phyloP scores from a whole-genome alignment of 2,797 vertebrate genomes.

The Darevskia mixta region DNA sequence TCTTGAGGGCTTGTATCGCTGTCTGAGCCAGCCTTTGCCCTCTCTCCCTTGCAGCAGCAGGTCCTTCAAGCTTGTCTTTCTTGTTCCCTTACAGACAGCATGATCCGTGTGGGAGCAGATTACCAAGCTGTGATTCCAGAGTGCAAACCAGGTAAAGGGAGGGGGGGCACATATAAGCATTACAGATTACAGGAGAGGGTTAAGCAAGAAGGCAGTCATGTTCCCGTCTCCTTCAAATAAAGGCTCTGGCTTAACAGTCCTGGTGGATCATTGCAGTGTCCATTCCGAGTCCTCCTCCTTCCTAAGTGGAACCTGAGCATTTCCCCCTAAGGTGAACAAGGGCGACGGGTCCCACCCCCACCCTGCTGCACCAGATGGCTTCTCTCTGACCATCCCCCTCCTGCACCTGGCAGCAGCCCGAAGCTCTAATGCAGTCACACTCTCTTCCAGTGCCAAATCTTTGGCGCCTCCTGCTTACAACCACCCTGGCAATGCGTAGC shows the following conservation, averaged over 20 bases:
- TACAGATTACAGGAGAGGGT: not conserved
- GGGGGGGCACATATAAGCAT: fast-evolving
- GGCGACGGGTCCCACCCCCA: not conserved
- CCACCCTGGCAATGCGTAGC: not conserved
- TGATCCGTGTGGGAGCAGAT: constrained; percentile 95
- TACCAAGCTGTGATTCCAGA: constrained; percentile 95
- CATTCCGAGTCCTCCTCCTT: constrained; percentile 25
- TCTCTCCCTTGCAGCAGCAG: not conserved
- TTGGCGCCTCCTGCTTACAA: not conserved
- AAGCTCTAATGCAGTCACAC: not conserved
- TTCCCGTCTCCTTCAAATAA: not conserved
- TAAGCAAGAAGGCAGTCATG: no score
- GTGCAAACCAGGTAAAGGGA: constrained; percentile 89
- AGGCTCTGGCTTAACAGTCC: not conserved
- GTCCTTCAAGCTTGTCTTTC: not conserved
- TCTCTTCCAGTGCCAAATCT: not conserved
- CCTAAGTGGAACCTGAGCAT: constrained; percentile 6
- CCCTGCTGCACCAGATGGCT: constrained; percentile 1
- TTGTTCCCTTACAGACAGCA: constrained; percentile 85
- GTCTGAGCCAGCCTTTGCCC: not conserved
- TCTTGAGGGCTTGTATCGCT: no score
- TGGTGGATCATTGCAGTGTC: no score
- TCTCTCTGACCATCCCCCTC: not conserved
- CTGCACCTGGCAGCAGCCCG: not conserved
- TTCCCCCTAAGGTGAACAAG: not conserved